Percentiles rank a stretch among this genome's conserved stretches.
Evolutionary conservation across 2,113 vertebrate genomes (phyloP).

Genomic region (Rhagologus leucostigma): DNA sequence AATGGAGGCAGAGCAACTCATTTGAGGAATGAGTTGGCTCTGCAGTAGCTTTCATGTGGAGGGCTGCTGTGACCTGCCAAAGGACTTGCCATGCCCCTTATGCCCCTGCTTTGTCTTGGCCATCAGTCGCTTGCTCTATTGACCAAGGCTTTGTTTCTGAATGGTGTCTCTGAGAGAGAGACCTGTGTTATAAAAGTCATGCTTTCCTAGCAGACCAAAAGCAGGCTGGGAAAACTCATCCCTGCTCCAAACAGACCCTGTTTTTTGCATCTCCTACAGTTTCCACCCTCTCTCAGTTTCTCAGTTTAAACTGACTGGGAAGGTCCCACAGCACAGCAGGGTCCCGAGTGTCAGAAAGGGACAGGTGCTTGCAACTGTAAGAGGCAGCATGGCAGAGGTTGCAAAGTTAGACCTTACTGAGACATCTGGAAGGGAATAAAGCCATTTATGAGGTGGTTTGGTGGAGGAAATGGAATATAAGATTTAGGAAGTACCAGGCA

Average conservation of each 20-base stretch:
- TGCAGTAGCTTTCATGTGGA: neutral
- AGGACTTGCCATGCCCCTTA: neutral
- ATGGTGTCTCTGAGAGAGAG: neutral
- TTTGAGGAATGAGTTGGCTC: accelerated
- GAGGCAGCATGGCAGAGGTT: neutral
- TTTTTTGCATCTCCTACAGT: neutral
- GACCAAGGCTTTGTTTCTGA: neutral
- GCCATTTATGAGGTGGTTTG: neutral
- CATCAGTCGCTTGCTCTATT: neutral
- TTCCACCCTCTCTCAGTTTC: neutral
- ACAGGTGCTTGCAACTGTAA: neutral
- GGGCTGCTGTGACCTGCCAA: neutral
- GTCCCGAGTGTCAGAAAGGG: neutral
- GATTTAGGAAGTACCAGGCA: neutral
- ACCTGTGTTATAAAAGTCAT: neutral
- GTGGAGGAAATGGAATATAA: neutral
- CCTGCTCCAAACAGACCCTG: neutral
- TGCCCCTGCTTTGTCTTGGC: neutral
- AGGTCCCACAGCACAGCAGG: neutral
- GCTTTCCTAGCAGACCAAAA: neutral
- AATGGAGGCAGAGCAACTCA: neutral
- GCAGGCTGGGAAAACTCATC: neutral
- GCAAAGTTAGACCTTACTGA: neutral
- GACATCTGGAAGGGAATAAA: neutral
- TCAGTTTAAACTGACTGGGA: neutral